A percentile compares a stretch with the other conserved stretches of the same genome.
These are phyloP conservation scores for Zygogramma bicolorata DNA, from an alignment of 2,888 invertebrate genomes.

Conservation along the genomic window DNA sequence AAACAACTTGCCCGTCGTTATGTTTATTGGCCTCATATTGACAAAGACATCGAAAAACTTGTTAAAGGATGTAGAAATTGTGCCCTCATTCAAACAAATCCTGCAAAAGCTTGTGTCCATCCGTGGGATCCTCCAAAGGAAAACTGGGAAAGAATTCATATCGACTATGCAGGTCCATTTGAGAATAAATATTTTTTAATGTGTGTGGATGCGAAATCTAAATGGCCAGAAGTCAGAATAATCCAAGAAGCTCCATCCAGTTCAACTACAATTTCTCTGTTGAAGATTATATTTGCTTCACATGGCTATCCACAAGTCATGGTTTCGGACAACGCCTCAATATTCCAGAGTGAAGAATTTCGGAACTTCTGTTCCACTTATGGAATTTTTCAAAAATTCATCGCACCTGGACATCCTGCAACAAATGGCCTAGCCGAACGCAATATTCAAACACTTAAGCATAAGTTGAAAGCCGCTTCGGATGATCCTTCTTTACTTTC, in stretches of 20 bases:
- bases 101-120: not conserved
- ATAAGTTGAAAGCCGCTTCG: not conserved
- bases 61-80: not conserved
- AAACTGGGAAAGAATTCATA: too few species aligned
- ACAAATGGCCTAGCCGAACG: not conserved
- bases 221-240: too few species aligned
- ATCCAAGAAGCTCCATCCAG: not conserved
- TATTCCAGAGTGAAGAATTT: not conserved
- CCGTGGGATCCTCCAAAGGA: too few species aligned
- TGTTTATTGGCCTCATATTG: not conserved
- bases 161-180: too few species aligned
- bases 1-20: not conserved
- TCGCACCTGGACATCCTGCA: not conserved
- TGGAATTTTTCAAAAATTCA: conserved; percentile 3
- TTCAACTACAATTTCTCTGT: not conserved
- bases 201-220: too few species aligned
- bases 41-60: not conserved
- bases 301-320: not conserved
- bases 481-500: not conserved
- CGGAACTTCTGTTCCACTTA: too few species aligned
- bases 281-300: not conserved
- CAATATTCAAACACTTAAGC: not conserved
- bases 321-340: not conserved
- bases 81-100: not conserved
- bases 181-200: too few species aligned